A percentile compares a stretch with the other conserved stretches of the same genome.
Evolutionary conservation across 2,888 invertebrate species (phyloP).

Genomic region (Epistrophella euchroma): DNA sequence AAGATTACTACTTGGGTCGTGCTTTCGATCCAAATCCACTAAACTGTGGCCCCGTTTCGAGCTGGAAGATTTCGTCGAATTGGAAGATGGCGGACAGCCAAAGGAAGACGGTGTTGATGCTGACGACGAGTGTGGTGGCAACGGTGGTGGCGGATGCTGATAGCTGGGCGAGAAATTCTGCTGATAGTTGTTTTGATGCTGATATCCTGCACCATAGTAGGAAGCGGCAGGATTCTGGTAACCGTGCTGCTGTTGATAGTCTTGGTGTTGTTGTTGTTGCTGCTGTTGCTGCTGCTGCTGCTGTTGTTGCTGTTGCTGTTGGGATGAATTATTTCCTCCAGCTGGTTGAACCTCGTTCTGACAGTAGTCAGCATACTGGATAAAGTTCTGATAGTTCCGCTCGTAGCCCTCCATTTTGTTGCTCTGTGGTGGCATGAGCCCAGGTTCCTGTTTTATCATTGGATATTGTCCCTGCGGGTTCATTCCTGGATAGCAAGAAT

Average conservation of each 20-base stretch:
- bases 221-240: slow-evolving; percentile 81
- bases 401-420: slow-evolving; percentile 84
- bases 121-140: slow-evolving; percentile 76
- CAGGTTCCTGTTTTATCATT: slow-evolving; percentile 82
- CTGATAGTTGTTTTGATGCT: slow-evolving; percentile 83
- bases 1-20: slow-evolving; percentile 82
- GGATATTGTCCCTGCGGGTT: slow-evolving; percentile 81
- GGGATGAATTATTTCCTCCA: slow-evolving; percentile 77
- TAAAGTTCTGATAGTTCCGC: slow-evolving; percentile 84
- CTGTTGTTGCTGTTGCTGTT: slow-evolving; percentile 75
- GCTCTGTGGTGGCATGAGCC: slow-evolving; percentile 81
- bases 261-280: slow-evolving; percentile 78
- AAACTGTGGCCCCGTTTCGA: slow-evolving; percentile 74
- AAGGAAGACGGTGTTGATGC: slow-evolving; percentile 76
- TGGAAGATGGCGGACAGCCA: slow-evolving; percentile 76
- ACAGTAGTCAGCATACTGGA: slow-evolving; percentile 84
- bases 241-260: slow-evolving; percentile 79
- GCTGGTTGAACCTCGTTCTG: slow-evolving; percentile 83
- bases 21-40: slow-evolving; percentile 82
- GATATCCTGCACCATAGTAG: slow-evolving; percentile 80
- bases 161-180: slow-evolving; percentile 82
- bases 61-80: slow-evolving; percentile 74
- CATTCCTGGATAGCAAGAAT: slow-evolving; percentile 77
- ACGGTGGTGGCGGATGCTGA: slow-evolving; percentile 79
- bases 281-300: slow-evolving; percentile 76